Percentiles rank a stretch among this genome's conserved stretches.
phyloP scores from a whole-genome alignment of 2,797 vertebrate species.

The Dromococcyx pavoninus region DNA sequence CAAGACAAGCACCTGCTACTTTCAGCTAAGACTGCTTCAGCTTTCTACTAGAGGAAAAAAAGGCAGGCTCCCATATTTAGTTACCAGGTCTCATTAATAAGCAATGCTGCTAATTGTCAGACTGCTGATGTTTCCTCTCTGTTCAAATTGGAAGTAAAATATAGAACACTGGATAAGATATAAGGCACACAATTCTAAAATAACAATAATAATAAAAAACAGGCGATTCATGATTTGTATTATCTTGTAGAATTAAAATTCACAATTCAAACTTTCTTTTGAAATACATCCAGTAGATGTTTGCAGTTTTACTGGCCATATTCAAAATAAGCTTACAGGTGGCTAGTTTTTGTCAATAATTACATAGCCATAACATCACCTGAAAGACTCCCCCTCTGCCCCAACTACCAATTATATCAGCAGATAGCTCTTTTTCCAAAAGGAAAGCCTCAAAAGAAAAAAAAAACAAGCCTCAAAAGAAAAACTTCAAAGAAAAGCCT shows the following conservation, averaged over 20 bases:
- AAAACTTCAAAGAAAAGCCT: too few species aligned
- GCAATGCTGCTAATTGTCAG: neutral
- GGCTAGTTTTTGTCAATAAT: neutral
- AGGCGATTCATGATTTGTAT: neutral
- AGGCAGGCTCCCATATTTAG: neutral
- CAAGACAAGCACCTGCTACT: neutral
- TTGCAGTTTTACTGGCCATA: neutral
- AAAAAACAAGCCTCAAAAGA: too few species aligned
- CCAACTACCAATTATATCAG: neutral
- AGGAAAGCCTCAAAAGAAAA: too few species aligned
- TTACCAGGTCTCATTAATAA: neutral
- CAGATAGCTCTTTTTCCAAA: neutral
- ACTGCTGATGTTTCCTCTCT: neutral
- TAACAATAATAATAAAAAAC: neutral
- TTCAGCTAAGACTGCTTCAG: neutral
- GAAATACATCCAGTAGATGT: neutral
- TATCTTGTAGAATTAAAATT: neutral
- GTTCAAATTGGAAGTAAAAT: neutral
- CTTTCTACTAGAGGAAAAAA: slow-evolving; percentile 1
- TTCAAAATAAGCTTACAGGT: neutral
- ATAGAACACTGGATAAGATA: neutral
- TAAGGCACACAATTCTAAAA: neutral
- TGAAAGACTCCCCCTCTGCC: neutral
- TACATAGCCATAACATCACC: neutral
- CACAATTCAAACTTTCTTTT: neutral